phyloP scores from a whole-genome alignment of 64 coral and sea anemone species.

The Montipora foliosa region DNA sequence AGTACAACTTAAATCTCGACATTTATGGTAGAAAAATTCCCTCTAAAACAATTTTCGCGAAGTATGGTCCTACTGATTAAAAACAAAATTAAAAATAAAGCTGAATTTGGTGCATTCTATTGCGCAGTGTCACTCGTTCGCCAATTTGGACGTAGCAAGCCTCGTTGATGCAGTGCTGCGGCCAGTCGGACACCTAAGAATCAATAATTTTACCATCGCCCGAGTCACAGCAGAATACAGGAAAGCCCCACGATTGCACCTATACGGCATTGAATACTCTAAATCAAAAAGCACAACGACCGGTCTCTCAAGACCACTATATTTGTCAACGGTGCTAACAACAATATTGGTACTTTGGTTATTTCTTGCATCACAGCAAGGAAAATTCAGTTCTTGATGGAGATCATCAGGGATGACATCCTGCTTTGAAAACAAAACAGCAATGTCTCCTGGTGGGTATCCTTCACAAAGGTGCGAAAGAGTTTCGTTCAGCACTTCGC shows the following conservation, averaged over 20 bases:
- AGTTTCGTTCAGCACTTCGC: background rate
- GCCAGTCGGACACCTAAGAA: background rate
- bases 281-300: slow-evolving; percentile 40
- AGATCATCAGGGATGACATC: background rate
- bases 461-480: background rate
- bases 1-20: too few species aligned
- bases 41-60: too few species aligned
- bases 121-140: too few species aligned
- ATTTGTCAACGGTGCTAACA: slow-evolving; percentile 42
- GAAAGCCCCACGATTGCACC: background rate
- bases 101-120: too few species aligned
- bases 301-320: slow-evolving; percentile 69
- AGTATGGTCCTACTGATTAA: too few species aligned
- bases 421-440: slow-evolving; percentile 7
- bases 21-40: too few species aligned
- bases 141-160: too few species aligned
- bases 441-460: slow-evolving; percentile 6
- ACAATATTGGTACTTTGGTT: background rate
- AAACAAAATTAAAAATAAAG: too few species aligned
- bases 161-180: too few species aligned
- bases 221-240: slow-evolving; percentile 32
- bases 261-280: too few species aligned
- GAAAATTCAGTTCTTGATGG: background rate
- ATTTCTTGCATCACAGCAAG: background rate
- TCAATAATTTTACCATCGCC: slow-evolving; percentile 53